Base-by-base conservation (phyloP, 2,797 vertebrate species). In the Adrianichthys oophorus region DNA sequence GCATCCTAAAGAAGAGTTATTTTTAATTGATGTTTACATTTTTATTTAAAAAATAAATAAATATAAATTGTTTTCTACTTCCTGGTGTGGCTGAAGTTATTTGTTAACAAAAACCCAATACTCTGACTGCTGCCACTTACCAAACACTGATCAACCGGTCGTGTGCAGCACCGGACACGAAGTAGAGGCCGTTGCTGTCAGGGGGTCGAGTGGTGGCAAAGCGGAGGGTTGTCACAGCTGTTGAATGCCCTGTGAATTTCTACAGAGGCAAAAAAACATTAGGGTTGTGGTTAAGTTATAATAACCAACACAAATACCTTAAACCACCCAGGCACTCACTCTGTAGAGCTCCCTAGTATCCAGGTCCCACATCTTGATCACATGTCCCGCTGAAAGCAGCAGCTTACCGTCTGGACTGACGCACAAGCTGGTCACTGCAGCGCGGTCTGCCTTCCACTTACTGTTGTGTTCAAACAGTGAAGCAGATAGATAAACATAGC, bases 341-440 rank as follows among this genome's bases (percentile, higher is more conserved):
- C 95, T 95, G 89, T 93, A 98, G 83, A 98, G 81, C 91, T 95
- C 95, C 92, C 98, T 99, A 86, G 96, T 98, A 87, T 97, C 95
- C 90, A 99, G 90, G 91, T 97, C 92, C 97, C 98, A 99, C 89
- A 99, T 94, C 86, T 98, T 99, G 90, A 99, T 99, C 56, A 90
- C 91, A 85, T 93, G 94, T 70, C 96, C 96, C 0, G 96, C 98
- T 55, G 98, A 98, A 29, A 99, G 94, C 78, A 99, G 89, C 85
- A 97, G 93, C 79, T 95, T 98, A 32, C 98, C 98, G 70, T 98
- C 95, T n/a, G 95, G 96, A 83, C 96, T 98, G 84, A 98, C 90
- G 80, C 95, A 97, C 59, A 99, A 65, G 79, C 94, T 94, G 73
- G 90, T 98, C 78, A 99, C 92, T 0, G 95, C 94, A 52, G 92